phyloP scores from a whole-genome alignment of 2,113 vertebrate genomes.

The Microcebus ravelobensis region DNA sequence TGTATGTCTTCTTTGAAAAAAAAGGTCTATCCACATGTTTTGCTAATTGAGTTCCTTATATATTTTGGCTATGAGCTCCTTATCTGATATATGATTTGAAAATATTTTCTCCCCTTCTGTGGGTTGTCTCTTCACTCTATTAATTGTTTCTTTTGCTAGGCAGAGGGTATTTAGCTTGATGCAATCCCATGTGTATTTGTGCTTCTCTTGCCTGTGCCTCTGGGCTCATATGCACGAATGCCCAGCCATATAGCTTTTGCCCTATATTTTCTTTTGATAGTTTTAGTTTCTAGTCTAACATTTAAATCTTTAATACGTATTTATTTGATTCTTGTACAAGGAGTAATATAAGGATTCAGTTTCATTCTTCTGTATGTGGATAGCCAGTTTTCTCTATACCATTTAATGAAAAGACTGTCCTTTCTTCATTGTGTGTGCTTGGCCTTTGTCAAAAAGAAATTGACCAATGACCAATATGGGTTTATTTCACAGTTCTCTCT shows the following conservation, averaged over 20 bases:
- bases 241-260: neutral
- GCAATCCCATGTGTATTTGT: neutral
- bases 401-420: neutral
- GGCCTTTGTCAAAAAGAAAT: neutral
- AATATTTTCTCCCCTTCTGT: neutral
- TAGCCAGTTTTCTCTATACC: neutral
- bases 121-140: neutral
- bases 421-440: neutral
- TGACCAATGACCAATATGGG: neutral
- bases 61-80: neutral
- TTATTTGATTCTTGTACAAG: neutral
- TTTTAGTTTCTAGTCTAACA: neutral
- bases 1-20: neutral
- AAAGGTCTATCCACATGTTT: neutral
- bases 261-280: neutral
- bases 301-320: neutral
- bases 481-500: neutral
- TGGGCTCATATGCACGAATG: neutral
- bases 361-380: neutral
- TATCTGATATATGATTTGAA: neutral
- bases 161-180: neutral
- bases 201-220: neutral
- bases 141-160: neutral
- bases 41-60: neutral
- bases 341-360: neutral